These are phyloP conservation scores for Apistogramma diplotaenia DNA, from an alignment of 2,113 vertebrate species.

Conservation along the genomic window DNA sequence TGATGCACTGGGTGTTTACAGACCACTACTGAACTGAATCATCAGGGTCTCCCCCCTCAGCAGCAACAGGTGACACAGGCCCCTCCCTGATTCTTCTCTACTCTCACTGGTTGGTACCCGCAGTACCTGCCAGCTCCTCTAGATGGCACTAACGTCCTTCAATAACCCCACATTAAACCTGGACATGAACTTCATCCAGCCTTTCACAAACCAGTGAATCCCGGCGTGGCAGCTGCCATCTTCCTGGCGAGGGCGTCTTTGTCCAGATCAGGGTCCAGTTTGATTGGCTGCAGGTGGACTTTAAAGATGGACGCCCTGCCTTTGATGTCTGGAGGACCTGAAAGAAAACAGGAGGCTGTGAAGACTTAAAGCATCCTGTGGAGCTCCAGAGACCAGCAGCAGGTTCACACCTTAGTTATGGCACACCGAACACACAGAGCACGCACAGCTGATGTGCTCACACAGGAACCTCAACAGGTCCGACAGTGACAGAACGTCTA, in stretches of 20 bases:
- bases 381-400: background rate
- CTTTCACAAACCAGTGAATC: conserved; percentile 86
- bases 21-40: no score
- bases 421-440: no score
- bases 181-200: background rate
- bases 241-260: conserved; percentile 88
- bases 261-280: conserved; percentile 80
- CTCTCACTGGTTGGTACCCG: background rate
- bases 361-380: background rate
- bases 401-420: background rate
- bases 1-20: no score
- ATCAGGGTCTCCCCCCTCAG: no score
- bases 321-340: conserved; percentile 96
- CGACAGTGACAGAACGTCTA: no score
- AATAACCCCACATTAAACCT: background rate
- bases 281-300: conserved; percentile 93
- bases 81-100: no score
- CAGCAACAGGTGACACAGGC: no score
- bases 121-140: background rate
- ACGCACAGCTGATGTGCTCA: no score
- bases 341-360: rapidly evolving
- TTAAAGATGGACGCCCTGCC: conserved; percentile 98
- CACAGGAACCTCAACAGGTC: no score
- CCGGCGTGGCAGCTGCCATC: conserved; percentile 92
- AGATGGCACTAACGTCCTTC: no score